phyloP scores from a whole-genome alignment of 2,888 invertebrate genomes.

The Sialis lutaria region DNA sequence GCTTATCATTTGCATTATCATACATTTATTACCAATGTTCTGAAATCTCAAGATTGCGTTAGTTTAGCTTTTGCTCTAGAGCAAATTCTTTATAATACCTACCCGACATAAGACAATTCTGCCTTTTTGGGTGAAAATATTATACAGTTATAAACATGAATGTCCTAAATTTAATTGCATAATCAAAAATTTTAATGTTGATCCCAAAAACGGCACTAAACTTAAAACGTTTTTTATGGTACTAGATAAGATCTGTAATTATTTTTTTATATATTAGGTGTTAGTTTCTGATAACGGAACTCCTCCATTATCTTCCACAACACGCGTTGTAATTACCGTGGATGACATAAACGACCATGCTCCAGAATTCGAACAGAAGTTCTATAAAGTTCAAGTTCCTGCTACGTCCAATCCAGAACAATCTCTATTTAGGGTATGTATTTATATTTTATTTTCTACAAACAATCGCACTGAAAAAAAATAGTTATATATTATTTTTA shows the following conservation, averaged over 20 bases:
- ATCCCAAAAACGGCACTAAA: background rate
- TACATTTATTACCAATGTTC: too few relatives aligned
- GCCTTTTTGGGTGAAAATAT: too few relatives aligned
- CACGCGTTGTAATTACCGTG: conserved; percentile 64
- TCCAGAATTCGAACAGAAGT: conserved; percentile 67
- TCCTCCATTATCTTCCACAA: conserved; percentile 55
- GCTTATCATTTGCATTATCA: too few relatives aligned
- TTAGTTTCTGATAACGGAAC: conserved; percentile 62
- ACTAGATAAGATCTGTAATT: too few relatives aligned
- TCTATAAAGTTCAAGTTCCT: conserved; percentile 67
- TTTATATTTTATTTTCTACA: background rate
- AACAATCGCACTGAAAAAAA: too few relatives aligned
- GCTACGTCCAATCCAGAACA: conserved; percentile 32
- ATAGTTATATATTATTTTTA: too few relatives aligned
- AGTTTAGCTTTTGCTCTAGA: too few relatives aligned
- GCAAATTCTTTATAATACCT: too few relatives aligned
- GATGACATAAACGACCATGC: conserved; percentile 76
- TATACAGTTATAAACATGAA: too few relatives aligned
- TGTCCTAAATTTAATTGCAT: background rate
- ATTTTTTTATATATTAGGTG: conserved; percentile 26
- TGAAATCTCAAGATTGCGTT: too few relatives aligned
- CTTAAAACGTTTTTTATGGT: too few relatives aligned
- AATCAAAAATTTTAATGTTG: background rate
- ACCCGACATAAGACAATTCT: too few relatives aligned
- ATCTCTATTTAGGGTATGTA: conserved; percentile 39